Evolutionary conservation across 2,888 invertebrate genomes (phyloP), one percentile per base, ranked within the genome.

Genomic region (Matsumyia berberina): DNA sequence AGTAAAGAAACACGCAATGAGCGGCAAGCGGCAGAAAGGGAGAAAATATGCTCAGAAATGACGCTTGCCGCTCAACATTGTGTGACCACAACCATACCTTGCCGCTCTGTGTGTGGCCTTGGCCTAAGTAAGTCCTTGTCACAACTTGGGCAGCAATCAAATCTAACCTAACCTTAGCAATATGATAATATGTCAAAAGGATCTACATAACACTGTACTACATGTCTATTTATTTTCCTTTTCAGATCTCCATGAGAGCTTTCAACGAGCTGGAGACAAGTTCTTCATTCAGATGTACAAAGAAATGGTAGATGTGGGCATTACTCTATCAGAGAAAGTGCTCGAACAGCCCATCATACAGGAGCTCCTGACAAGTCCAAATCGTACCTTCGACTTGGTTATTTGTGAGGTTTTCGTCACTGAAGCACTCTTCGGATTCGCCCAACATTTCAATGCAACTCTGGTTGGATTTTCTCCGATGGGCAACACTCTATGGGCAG

Each of bases 351-450:
- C 80, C 0, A 33, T 9, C 11, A 9, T 80, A 11, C 80, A 80
- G 37, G 51, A 67, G 0, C 55, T 81, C 0, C 62, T 74, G 9
- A 29, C 19, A 12, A 69, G 19, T 12, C 9, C 55, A 5, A 73
- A 57, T 9, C 58, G 69, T 11, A 69, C 74, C 7, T 81, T 62
- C 12, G 74, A 81, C 33, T 33, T 81, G 15, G 31, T 81, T 1
- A 69, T 81, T 15, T 67, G 74, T 57, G 80, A 81, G 15, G 24
- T 76, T 9, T 76, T 64, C n/a, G 15, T 69, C 0, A 58, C 11
- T 5, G 76, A 81, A 5, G 76, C 81, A 1, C 69, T 81, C 7
- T 69, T 57, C 19, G 76, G 76, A 0, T 55, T 81, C 9, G 55
- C 42, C 0, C 69, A 81, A 1, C 62, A 70, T 29, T 81, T 62